Base-by-base conservation (phyloP, 2,888 invertebrate species). In the Brachylomia viminalis region DNA sequence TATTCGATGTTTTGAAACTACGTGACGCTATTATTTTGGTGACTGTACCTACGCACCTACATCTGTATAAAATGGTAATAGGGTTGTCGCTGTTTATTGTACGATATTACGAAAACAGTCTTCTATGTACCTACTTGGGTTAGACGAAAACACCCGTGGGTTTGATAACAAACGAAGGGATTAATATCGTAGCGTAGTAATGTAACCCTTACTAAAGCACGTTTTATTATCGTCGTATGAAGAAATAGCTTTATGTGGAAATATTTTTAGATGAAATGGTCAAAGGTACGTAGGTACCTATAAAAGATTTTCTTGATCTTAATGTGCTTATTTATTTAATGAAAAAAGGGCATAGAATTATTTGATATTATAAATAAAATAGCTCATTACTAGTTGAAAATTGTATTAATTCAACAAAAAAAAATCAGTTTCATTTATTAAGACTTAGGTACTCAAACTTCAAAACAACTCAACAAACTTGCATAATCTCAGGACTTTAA, bases 1-100 rank as follows among this genome's bases (percentile, higher is more conserved):
- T 76, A 59, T 72, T 86, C 74, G 67, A 72, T 83, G 72, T 84
- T 86, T 84, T 79, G 62, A 83, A 79, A 79, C 42, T 80, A 84
- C 80, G 84, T 79, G 86, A 65, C 59, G 70, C 45, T 42, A 70
- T 83, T 86, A 68, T 79, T 54, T 64, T 66, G 23, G 79, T 33
- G 73, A 86, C 68, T 61, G 77, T 83, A 78, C 62, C 30, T 65
- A 62, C 62, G n/a, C 30, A 42, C 42, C 10, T 59, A 33, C 70
- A 11, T 65, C 3, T 73, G 30, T 61, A 42, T 70, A 49, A 68
- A 76, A 72, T 85, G n/a, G 20, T 52, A 69, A 69, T 72, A 64
- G 64, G 68, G 64, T 70, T 85, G 77, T 27, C 54, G 27, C 66
- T 69, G 52, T 81, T 59, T 76, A 56, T 72, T 81, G 30, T 72